A percentile compares a stretch with the other conserved stretches of the same genome.
Conservation (phyloP, 2,113 vertebrate genomes). For the Halcyon malimbica region DNA sequence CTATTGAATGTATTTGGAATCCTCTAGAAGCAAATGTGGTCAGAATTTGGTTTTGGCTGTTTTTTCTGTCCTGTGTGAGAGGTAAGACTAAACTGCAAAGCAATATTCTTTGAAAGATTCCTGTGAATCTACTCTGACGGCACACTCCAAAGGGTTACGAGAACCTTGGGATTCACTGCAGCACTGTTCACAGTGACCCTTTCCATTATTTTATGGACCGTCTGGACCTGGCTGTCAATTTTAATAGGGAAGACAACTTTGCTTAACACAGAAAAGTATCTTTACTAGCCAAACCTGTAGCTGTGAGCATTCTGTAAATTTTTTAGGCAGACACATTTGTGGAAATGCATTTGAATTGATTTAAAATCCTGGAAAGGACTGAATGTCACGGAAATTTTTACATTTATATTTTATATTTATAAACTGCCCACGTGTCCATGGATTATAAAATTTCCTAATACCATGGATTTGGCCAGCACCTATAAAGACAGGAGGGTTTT, state of each 20-base stretch:
- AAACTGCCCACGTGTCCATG: not conserved
- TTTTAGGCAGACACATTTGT: not conserved
- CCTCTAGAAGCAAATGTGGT: not conserved
- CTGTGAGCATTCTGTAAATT: slow-evolving; percentile 8
- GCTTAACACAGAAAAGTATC: slow-evolving; percentile 5
- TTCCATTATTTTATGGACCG: slow-evolving; percentile 39
- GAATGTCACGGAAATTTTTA: not conserved
- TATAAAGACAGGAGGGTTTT: not conserved
- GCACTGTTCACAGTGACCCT: not conserved
- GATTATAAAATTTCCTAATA: slow-evolving; percentile 30
- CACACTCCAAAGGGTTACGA: not conserved
- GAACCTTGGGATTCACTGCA: slow-evolving; percentile 29
- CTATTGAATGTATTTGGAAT: not conserved
- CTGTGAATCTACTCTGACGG: not conserved
- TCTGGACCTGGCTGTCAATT: slow-evolving; percentile 45
- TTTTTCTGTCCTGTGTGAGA: not conserved
- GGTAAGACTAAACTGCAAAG: not conserved
- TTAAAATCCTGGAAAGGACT: slow-evolving; percentile 19
- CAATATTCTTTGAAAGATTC: not conserved
- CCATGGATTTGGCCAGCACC: not conserved
- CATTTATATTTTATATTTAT: slow-evolving; percentile 21
- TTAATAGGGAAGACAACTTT: slow-evolving; percentile 28
- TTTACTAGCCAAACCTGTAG: slow-evolving; percentile 31
- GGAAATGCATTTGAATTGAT: not conserved
- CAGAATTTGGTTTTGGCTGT: not conserved